Percentiles rank a stretch among this genome's conserved stretches.
phyloP scores from a whole-genome alignment of 2,797 vertebrate species.

The Crax fasciolata region DNA sequence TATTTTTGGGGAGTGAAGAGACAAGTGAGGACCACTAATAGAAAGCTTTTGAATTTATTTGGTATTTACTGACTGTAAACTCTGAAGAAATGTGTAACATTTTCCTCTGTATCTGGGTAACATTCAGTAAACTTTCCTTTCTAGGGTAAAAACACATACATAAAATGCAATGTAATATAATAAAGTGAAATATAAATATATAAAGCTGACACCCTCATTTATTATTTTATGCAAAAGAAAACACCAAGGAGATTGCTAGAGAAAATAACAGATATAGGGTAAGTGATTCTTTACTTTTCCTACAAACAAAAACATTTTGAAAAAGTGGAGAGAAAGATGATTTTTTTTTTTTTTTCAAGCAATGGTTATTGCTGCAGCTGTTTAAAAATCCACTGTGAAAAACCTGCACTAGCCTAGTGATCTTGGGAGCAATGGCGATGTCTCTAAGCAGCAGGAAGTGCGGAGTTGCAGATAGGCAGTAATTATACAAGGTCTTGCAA shows the following conservation, averaged over 20 bases:
- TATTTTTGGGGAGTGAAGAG: background rate
- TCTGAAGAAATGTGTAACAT: background rate
- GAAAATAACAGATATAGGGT: background rate
- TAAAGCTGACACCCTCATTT: background rate
- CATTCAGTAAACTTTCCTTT: background rate
- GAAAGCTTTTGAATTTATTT: background rate
- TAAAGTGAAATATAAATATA: background rate
- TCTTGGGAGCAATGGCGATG: background rate
- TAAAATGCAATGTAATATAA: background rate
- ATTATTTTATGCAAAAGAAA: slow-evolving; percentile 12
- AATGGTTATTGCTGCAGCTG: background rate
- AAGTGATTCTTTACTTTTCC: background rate
- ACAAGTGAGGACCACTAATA: background rate
- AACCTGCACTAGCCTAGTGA: background rate
- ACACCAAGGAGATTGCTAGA: background rate
- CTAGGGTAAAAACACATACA: slow-evolving; percentile 22
- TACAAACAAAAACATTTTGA: background rate
- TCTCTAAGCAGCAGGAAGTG: background rate
- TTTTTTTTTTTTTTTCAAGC: background rate
- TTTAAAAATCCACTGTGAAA: slow-evolving; percentile 18
- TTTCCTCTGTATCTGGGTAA: background rate
- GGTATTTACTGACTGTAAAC: background rate
- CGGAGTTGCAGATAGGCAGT: background rate
- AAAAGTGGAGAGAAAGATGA: background rate
- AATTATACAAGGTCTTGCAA: background rate